phyloP scores from a whole-genome alignment of 2,888 invertebrate species.

The Torymus tubicola region DNA sequence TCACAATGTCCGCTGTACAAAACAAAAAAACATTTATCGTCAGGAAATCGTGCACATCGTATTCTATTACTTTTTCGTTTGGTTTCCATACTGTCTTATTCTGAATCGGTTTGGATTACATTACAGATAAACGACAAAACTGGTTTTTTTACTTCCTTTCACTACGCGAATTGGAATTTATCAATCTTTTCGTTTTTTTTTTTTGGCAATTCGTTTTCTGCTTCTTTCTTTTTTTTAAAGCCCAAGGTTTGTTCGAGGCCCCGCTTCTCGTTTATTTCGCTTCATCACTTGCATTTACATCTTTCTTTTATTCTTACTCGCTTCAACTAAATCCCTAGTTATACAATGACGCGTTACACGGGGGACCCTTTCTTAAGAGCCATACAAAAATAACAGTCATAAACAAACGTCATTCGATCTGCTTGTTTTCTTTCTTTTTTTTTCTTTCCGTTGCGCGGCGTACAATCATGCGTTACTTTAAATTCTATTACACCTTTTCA shows the following conservation, averaged over 20 bases:
- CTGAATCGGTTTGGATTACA: slow-evolving; percentile 2
- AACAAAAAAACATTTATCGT: slow-evolving; percentile 74
- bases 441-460: slow-evolving; percentile 59
- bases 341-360: slow-evolving; percentile 61
- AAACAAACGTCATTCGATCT: slow-evolving; percentile 66
- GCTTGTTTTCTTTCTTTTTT: slow-evolving; percentile 65
- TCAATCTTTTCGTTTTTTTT: slow-evolving; percentile 8
- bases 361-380: slow-evolving; percentile 68
- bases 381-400: slow-evolving; percentile 76
- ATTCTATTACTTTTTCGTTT: slow-evolving; percentile 55
- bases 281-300: slow-evolving; percentile 57
- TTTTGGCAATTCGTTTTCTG: slow-evolving; percentile 22
- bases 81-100: slow-evolving; percentile 56
- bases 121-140: background rate
- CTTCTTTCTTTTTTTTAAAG: slow-evolving; percentile 12
- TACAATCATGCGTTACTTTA: slow-evolving; percentile 62
- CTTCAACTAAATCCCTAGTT: slow-evolving; percentile 67
- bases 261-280: slow-evolving; percentile 60
- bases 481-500: slow-evolving; percentile 53
- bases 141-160: slow-evolving; percentile 15
- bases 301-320: slow-evolving; percentile 55
- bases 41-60: slow-evolving; percentile 68
- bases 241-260: slow-evolving; percentile 37
- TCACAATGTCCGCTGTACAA: slow-evolving; percentile 75
- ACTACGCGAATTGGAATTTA: slow-evolving; percentile 36